Conservation (phyloP, 2,888 invertebrate species). For the Notodonta dromedarius region DNA sequence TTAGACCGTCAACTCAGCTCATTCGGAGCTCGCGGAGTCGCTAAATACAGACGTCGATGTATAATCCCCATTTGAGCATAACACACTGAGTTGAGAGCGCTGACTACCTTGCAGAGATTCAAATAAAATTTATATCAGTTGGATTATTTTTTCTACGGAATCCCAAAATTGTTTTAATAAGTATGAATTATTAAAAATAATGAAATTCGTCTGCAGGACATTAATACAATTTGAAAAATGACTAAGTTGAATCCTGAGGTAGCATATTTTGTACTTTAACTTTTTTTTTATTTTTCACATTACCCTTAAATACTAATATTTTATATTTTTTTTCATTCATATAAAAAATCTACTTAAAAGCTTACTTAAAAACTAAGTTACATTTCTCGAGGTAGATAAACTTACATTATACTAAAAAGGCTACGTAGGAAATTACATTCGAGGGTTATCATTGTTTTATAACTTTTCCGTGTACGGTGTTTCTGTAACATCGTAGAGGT, state of each 20-base stretch:
- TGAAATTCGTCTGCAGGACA: slow-evolving; percentile 52
- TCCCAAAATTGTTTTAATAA: slow-evolving; percentile 36
- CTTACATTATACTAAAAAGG: slow-evolving; percentile 68
- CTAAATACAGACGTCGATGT: slow-evolving; percentile 49
- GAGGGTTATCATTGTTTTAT: slow-evolving; percentile 29
- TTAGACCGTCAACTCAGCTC: slow-evolving; percentile 68
- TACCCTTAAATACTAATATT: slow-evolving; percentile 67
- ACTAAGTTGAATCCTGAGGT: slow-evolving; percentile 82
- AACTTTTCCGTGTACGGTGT: slow-evolving; percentile 15
- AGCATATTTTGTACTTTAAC: slow-evolving; percentile 81
- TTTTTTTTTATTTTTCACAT: slow-evolving; percentile 68
- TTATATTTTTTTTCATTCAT: slow-evolving; percentile 75
- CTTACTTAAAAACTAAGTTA: slow-evolving; percentile 73
- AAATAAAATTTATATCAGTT: slow-evolving; percentile 55
- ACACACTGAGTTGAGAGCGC: slow-evolving; percentile 64
- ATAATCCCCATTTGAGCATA: slow-evolving; percentile 58
- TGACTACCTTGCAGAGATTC: slow-evolving; percentile 82
- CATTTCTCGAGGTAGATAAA: slow-evolving; percentile 83
- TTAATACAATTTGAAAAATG: slow-evolving; percentile 52
- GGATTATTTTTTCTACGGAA: slow-evolving; percentile 26
- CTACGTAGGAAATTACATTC: slow-evolving; percentile 61
- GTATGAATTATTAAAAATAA: slow-evolving; percentile 43
- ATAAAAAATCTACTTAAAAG: slow-evolving; percentile 82
- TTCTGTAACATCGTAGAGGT: slow-evolving; percentile 21
- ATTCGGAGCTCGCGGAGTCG: slow-evolving; percentile 40